These are phyloP conservation scores for Dendrophyllia cribrosa DNA, from an alignment of 64 coral and sea anemone genomes.

Conservation along the genomic window DNA sequence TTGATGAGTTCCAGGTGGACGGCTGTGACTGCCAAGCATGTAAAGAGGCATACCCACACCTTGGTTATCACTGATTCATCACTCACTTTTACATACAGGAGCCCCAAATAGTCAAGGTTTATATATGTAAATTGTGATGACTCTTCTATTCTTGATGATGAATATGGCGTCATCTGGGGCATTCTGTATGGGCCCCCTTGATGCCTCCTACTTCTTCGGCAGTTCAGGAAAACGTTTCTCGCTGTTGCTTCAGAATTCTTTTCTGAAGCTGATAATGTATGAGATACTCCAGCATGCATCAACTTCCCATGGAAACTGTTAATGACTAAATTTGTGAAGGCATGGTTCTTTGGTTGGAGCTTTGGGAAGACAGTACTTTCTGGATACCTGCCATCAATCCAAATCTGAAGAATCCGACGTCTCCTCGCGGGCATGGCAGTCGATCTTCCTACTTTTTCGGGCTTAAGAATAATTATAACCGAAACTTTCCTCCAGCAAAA, in stretches of 20 bases:
- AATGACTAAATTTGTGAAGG: conserved; percentile 44
- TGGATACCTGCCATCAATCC: no score
- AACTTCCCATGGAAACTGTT: conserved; percentile 40
- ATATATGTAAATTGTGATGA: conserved; percentile 14
- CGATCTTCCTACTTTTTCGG: no score
- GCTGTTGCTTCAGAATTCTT: conserved; percentile 53
- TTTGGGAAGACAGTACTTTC: conserved; percentile 24
- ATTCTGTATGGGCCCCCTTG: conserved; percentile 61
- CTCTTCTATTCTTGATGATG: conserved; percentile 56
- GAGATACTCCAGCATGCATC: conserved; percentile 45
- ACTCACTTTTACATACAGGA: conserved; percentile 31
- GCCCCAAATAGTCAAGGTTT: conserved; percentile 51
- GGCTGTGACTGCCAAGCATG: conserved; percentile 52
- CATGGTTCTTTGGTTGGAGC: conserved; percentile 25
- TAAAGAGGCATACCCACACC: conserved; percentile 71
- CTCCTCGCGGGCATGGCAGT: no score
- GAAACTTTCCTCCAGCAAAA: no score
- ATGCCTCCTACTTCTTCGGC: conserved; percentile 43
- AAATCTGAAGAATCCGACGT: no score
- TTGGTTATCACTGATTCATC: conserved; percentile 4
- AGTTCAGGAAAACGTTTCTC: conserved; percentile 42
- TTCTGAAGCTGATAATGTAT: conserved; percentile 54
- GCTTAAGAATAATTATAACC: no score
- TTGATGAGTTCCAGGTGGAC: conserved; percentile 45
- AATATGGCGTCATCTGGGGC: conserved; percentile 38